Conservation (phyloP, 2,888 invertebrate genomes). For the Himalopsyche anomala region DNA sequence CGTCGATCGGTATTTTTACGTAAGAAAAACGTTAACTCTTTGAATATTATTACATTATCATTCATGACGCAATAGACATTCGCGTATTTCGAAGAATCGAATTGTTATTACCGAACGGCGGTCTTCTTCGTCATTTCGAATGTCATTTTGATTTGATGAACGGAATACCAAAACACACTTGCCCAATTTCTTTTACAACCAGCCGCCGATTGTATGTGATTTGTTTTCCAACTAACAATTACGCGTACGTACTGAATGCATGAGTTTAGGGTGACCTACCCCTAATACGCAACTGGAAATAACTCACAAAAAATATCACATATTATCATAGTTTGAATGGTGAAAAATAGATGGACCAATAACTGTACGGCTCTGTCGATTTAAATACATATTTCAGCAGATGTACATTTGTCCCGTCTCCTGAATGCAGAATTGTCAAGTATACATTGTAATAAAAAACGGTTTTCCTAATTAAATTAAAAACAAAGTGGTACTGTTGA, state of each 20-base stretch:
- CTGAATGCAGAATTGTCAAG: no score
- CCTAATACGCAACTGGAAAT: neutral
- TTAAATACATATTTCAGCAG: no score
- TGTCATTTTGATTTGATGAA: conserved; percentile 48
- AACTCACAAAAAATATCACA: no score
- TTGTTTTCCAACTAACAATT: conserved; percentile 27
- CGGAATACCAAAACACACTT: conserved; percentile 47
- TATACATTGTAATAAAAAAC: no score
- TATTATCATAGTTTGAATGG: no score
- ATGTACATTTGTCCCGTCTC: no score
- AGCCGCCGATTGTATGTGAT: conserved; percentile 45
- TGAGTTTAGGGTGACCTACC: neutral
- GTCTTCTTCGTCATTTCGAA: conserved; percentile 40
- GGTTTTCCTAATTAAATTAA: no score
- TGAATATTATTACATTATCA: conserved; percentile 19
- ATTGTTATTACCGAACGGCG: conserved; percentile 13
- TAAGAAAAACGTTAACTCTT: conserved; percentile 9
- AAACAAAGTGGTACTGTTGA: no score
- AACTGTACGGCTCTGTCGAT: no score
- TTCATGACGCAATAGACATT: conserved; percentile 1
- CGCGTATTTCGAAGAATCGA: conserved; percentile 34
- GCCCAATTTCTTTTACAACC: conserved; percentile 47
- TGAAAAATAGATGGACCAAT: no score
- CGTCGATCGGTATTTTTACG: neutral
- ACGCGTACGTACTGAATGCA: conserved; percentile 16